Percentiles rank a stretch among this genome's conserved stretches.
These are phyloP conservation scores for Nephotettix cincticeps DNA, from an alignment of 1,140 invertebrate genomes.

Conservation along the genomic window DNA sequence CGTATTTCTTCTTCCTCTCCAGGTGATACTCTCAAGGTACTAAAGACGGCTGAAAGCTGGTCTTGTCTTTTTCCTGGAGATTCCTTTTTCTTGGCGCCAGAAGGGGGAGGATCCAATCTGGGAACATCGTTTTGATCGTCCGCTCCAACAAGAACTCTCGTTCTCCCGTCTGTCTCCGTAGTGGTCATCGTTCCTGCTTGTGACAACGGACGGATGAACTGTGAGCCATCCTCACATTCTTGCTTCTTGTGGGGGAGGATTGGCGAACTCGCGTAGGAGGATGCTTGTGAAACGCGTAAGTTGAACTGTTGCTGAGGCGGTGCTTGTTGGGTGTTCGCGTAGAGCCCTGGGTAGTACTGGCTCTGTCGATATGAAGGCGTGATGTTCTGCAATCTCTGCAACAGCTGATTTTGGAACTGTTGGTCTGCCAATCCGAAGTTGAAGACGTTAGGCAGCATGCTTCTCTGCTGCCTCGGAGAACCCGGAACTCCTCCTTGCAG, in stretches of 20 bases:
- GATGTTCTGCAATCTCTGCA: conserved; percentile 57
- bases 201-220: conserved; percentile 66
- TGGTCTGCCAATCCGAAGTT: conserved; percentile 45
- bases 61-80: conserved; percentile 22
- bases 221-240: conserved; percentile 43
- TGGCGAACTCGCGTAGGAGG: conserved; percentile 49
- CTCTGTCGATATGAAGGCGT: conserved; percentile 38
- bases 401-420: conserved; percentile 54
- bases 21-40: conserved; percentile 23
- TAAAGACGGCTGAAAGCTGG: conserved; percentile 35
- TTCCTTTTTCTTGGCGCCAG: conserved; percentile 35
- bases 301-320: conserved; percentile 44
- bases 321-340: conserved; percentile 36
- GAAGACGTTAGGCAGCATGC: conserved; percentile 28
- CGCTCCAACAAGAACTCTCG: conserved; percentile 53
- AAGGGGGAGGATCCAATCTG: conserved; percentile 48
- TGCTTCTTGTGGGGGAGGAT: conserved; percentile 31
- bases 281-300: conserved; percentile 46
- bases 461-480: conserved; percentile 32
- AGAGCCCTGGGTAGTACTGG: conserved; percentile 10
- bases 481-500: conserved; percentile 28
- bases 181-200: conserved; percentile 61
- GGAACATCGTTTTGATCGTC: conserved; percentile 45
- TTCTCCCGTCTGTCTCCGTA: conserved; percentile 55
- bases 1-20: conserved; percentile 18